Percentiles rank a stretch among this genome's conserved stretches.
Evolutionary conservation across 2,113 vertebrate genomes (phyloP).

Genomic region (Equus quagga): DNA sequence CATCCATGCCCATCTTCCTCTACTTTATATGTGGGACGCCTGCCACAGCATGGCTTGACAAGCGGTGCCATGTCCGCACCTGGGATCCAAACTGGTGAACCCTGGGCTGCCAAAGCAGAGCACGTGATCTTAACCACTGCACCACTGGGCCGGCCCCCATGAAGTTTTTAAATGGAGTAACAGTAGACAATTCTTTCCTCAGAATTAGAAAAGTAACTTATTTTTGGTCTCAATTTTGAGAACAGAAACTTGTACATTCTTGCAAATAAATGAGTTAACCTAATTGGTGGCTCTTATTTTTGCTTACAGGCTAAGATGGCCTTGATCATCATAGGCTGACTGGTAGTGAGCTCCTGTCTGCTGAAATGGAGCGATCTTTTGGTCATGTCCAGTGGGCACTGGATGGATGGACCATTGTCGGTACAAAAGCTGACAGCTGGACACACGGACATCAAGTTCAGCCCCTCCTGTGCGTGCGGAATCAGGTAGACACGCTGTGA

Average conservation of each 20-base stretch:
- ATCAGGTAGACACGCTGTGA: neutral
- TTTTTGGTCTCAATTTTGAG: neutral
- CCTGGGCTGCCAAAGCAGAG: too few species aligned
- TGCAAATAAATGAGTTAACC: too few species aligned
- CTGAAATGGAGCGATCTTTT: neutral
- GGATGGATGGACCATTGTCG: neutral
- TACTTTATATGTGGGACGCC: too few species aligned
- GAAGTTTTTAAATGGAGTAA: too few species aligned
- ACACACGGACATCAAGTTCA: neutral
- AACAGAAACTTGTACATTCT: neutral
- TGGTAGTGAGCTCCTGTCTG: rapidly evolving
- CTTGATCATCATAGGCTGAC: rapidly evolving
- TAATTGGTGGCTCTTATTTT: neutral
- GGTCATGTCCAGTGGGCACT: rapidly evolving
- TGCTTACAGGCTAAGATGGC: too few species aligned
- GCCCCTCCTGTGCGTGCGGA: neutral
- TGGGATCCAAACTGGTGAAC: too few species aligned
- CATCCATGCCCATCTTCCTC: too few species aligned
- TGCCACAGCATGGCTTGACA: too few species aligned
- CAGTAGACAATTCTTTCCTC: neutral
- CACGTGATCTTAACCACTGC: too few species aligned
- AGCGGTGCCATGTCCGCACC: too few species aligned
- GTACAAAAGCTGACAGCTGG: rapidly evolving
- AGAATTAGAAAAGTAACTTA: neutral
- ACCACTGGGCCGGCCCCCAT: too few species aligned